Evolutionary conservation across 2,888 invertebrate species (phyloP), one percentile per base, ranked within the genome.

Genomic region (Punctoribates punctum): DNA sequence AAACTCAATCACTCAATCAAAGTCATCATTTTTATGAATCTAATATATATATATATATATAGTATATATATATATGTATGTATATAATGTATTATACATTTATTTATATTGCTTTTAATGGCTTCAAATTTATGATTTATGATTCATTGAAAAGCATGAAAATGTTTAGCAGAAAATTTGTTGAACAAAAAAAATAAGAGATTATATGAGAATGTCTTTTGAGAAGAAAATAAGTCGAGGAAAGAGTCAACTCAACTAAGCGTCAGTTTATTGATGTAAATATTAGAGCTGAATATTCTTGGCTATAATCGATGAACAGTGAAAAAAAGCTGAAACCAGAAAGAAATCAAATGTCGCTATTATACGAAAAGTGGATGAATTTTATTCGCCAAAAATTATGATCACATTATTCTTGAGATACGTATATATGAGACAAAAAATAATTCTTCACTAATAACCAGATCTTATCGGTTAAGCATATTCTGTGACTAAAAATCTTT

Each of bases 11-110:
- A 67, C 38, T 67, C 65, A 67, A 67, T 67, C 65, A 67, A 67
- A 67, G 38, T 67, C 65, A 67, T 67, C 65, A 42, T 38, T 67
- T 67, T 60, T 60, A 60, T 60, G 29, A 60, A 60, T 60, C 27
- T 23, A 60, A 60, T 17, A 23, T 25, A 60, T 60, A 60, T 8
- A 23, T n/a, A n/a, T n/a, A n/a, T n/a, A n/a, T n/a, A n/a, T n/a
- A n/a, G n/a, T n/a, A n/a, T n/a, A 8, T 34, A 8, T 5, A 34
- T 34, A 34, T 8, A 8, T 5, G 9, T 17, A 11, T 60, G 42
- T 60, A 27, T 60, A 57, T 57, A 23, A 57, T 51, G 20, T 57
- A 57, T 57, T 25, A 25, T 23, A 23, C 25, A 23, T 57, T 23
- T 57, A 23, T 15, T 60, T 60, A 29, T 29, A 60, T 60, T 60